phyloP scores from a whole-genome alignment of 53 echinoderm and acorn worm species.

The Paelopatides confundens region DNA sequence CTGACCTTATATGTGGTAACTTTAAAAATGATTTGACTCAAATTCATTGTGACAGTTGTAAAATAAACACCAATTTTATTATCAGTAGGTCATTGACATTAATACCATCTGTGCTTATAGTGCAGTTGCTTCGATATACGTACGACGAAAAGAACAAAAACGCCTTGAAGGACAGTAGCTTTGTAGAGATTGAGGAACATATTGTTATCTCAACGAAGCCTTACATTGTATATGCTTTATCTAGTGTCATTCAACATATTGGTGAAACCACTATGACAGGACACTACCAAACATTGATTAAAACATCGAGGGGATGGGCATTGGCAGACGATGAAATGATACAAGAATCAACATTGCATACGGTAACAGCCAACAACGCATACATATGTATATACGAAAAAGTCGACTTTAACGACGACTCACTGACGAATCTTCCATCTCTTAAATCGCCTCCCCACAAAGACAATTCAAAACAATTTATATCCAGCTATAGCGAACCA shows the following conservation, averaged over 20 bases:
- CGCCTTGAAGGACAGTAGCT: neutral
- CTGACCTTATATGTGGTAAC: neutral
- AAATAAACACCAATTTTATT: neutral
- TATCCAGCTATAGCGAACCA: too few relatives aligned
- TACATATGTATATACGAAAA: constrained; percentile 2
- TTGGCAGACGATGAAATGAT: neutral
- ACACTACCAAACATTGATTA: neutral
- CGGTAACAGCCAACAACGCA: neutral
- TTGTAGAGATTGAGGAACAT: neutral
- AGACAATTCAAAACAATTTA: too few relatives aligned
- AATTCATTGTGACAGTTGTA: neutral
- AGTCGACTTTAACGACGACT: neutral
- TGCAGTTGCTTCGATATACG: neutral
- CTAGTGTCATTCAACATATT: neutral
- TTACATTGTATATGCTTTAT: neutral
- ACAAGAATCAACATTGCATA: neutral
- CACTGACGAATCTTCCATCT: too few relatives aligned
- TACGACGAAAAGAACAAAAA: neutral
- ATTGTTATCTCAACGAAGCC: neutral
- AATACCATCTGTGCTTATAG: neutral
- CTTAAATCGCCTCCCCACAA: too few relatives aligned
- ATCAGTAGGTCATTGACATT: neutral
- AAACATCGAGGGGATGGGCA: neutral
- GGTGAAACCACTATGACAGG: neutral
- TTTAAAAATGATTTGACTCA: neutral